Percentiles rank a stretch among this genome's conserved stretches.
phyloP scores from a whole-genome alignment of 2,113 vertebrate species.

The Zonotrichia leucophrys region DNA sequence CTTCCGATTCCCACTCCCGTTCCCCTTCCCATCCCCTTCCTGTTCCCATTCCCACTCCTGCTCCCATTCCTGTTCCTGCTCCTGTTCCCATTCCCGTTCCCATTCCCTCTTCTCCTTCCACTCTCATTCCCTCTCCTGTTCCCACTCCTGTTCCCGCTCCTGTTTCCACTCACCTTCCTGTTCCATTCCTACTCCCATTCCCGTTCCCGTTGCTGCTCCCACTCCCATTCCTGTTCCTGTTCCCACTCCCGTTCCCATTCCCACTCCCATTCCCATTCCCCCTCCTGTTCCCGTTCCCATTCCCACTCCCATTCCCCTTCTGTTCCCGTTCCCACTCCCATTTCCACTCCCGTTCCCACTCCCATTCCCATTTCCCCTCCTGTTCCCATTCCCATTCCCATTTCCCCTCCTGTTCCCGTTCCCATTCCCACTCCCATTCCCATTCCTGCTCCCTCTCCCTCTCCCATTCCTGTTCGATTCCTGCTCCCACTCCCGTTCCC shows the following conservation, averaged over 20 bases:
- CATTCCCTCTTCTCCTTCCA: no score
- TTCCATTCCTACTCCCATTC: no score
- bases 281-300: accelerated
- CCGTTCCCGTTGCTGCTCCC: background rate
- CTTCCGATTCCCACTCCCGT: accelerated
- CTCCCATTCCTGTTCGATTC: no score
- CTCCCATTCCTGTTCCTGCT: accelerated
- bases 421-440: no score
- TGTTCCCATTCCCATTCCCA: accelerated
- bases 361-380: accelerated
- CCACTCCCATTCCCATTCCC: accelerated
- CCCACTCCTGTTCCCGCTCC: no score
- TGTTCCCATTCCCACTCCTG: background rate
- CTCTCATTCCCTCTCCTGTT: no score
- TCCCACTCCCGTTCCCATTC: background rate
- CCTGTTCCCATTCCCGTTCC: accelerated
- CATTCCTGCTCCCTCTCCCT: accelerated
- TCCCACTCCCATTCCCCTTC: accelerated
- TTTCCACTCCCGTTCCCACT: accelerated
- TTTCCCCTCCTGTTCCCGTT: no score
- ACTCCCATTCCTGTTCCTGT: accelerated
- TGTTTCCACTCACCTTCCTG: background rate
- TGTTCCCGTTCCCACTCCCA: background rate
- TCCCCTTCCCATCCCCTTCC: background rate
- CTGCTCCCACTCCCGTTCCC: background rate